Conservation (phyloP, 2,797 vertebrate species). For the Thalassophryne amazonica region DNA sequence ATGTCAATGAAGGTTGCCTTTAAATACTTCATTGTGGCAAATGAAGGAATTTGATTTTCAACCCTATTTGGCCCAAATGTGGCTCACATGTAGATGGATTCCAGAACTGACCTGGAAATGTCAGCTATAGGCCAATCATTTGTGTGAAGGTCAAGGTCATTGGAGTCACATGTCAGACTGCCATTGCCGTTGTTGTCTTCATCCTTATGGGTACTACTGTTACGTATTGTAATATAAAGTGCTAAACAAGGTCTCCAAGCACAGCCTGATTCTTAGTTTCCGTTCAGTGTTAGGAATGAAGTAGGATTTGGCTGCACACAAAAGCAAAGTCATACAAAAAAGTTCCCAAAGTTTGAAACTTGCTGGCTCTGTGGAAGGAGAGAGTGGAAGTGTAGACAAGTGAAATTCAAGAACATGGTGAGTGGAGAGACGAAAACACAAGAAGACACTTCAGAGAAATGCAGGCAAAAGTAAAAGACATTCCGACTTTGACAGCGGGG, state of each 20-base stretch:
- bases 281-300: neutral
- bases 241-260: neutral
- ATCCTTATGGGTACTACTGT: too few relatives aligned
- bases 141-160: too few relatives aligned
- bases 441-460: constrained; percentile 16
- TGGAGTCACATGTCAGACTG: too few relatives aligned
- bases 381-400: constrained; percentile 5
- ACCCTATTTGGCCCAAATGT: too few relatives aligned
- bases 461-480: constrained; percentile 13
- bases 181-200: too few relatives aligned
- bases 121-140: too few relatives aligned
- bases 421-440: neutral
- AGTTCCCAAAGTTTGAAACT: constrained; percentile 29
- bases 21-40: too few relatives aligned
- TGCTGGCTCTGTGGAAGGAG: neutral
- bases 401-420: constrained; percentile 16
- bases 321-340: constrained; percentile 2
- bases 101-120: too few relatives aligned
- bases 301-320: neutral
- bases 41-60: too few relatives aligned
- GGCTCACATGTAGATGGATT: too few relatives aligned
- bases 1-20: too few relatives aligned
- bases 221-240: neutral
- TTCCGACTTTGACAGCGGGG: constrained; percentile 22
- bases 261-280: neutral